Evolutionary conservation across 2,113 vertebrate species (phyloP), one percentile per base, ranked within the genome.

Genomic region (Labrus mixtus): DNA sequence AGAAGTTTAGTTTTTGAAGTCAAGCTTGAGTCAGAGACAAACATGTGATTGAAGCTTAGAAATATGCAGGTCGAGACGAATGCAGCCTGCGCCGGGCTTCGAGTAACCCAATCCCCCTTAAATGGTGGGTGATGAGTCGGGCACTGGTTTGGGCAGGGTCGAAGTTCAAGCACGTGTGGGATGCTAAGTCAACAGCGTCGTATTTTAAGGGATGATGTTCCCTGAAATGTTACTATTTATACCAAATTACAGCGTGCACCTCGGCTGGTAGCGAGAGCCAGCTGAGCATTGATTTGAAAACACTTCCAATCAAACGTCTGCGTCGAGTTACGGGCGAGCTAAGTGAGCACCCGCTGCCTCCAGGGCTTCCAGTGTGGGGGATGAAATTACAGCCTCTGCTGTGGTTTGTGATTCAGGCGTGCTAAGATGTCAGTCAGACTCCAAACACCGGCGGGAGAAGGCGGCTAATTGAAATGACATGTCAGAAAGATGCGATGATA

Each of bases 251-350:
- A 92, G 84, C 57, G 57, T 77, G 83, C 70, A 75, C 82, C 75
- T 89, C 87, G 66, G 79, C 79, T 45, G 29, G 29, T 6, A 16
- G 73, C 46, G 51, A 72, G 74, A 16, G 5, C 84, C 83, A 68
- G 77, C 59, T 63, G n/a, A n/a, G 72, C 80, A 92, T 91, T 87
- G 89, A 91, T 91, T 89, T 86, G 71, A 82, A 83, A 85, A 90
- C 75, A 54, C 76, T 75, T 74, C 81, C 85, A 84, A 89, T 89
- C 85, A 82, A 66, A 87, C 73, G 69, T 83, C 67, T 54, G 84
- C 13, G 55, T 77, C 29, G 33, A 64, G 81, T 82, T 82, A 85
- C 78, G 57, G 80, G 62, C 20, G 63, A 82, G 79, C 77, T 60
- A 41, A 64, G 76, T 76, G 70, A 86, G 76, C 66, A 66, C 16